Evolutionary conservation across 2,113 vertebrate species (phyloP).

Genomic region (Myrmophylax atrothorax): DNA sequence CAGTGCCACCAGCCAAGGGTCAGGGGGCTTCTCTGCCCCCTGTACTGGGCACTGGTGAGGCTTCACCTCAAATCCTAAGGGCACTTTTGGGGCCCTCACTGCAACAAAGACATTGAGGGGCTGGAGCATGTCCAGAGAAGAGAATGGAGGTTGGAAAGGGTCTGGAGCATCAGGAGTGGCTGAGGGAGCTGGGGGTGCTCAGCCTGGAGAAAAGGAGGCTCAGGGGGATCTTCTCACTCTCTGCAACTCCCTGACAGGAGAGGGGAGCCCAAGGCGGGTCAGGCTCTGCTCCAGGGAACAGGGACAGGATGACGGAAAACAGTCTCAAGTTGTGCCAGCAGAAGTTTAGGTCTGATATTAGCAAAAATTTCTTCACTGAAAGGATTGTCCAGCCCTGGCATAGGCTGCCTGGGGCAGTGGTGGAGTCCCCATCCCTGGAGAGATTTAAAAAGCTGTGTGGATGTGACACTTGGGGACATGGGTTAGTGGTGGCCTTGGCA

Average conservation of each 20-base stretch:
- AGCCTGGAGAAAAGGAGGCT: neutral
- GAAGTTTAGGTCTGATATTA: neutral
- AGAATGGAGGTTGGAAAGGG: neutral
- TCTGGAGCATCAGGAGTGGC: rapidly evolving
- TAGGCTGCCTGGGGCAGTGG: neutral
- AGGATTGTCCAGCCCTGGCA: neutral
- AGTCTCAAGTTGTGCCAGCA: too few relatives aligned
- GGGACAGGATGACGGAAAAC: neutral
- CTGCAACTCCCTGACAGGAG: neutral
- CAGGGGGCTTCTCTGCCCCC: neutral
- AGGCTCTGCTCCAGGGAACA: neutral
- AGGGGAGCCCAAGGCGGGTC: rapidly evolving
- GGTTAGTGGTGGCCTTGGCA: neutral
- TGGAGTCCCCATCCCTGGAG: neutral
- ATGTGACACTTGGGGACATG: neutral
- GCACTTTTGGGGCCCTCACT: neutral
- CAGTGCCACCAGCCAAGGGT: neutral
- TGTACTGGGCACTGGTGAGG: neutral
- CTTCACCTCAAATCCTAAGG: neutral
- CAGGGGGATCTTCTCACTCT: neutral
- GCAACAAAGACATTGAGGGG: neutral
- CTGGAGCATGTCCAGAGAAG: rapidly evolving
- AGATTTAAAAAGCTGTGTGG: neutral
- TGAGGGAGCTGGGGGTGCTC: neutral
- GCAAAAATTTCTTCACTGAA: neutral